Evolutionary conservation across 2,113 vertebrate species (phyloP).

Genomic region (Xenopus borealis): DNA sequence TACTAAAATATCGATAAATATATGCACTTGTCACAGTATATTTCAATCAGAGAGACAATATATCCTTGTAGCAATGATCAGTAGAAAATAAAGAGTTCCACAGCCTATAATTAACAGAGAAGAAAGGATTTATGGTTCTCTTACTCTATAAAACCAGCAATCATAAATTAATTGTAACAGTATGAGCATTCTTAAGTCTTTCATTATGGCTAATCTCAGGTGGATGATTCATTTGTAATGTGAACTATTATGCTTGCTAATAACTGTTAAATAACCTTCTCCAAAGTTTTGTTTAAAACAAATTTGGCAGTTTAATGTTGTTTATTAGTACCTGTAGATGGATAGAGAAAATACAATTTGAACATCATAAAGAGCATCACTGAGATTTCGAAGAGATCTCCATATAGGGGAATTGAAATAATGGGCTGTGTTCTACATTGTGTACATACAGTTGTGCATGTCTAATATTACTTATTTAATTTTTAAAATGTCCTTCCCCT

Average conservation of each 20-base stretch:
- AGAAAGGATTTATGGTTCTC: background rate
- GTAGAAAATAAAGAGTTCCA: background rate
- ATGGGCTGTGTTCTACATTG: too few species aligned
- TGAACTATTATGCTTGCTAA: background rate
- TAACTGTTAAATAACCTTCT: conserved; percentile 1
- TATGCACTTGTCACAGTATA: too few species aligned
- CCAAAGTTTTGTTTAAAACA: background rate
- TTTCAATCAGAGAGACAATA: too few species aligned
- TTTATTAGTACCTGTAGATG: background rate
- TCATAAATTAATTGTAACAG: conserved; percentile 2
- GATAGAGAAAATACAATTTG: background rate
- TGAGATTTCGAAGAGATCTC: background rate
- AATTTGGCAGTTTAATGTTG: background rate
- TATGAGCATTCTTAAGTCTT: conserved; percentile 5
- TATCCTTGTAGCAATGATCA: background rate
- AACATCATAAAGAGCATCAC: background rate
- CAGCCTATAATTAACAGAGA: conserved; percentile 4
- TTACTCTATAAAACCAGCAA: conserved; percentile 6
- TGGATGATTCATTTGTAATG: background rate
- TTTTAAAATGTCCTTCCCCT: too few species aligned
- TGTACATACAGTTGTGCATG: too few species aligned
- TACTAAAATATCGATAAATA: too few species aligned
- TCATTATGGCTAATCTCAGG: background rate
- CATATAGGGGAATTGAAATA: too few species aligned
- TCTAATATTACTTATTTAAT: too few species aligned